Percentiles rank a stretch among this genome's conserved stretches.
Evolutionary conservation across 2,888 invertebrate species (phyloP).

Genomic region (Hypomecis punctinalis): DNA sequence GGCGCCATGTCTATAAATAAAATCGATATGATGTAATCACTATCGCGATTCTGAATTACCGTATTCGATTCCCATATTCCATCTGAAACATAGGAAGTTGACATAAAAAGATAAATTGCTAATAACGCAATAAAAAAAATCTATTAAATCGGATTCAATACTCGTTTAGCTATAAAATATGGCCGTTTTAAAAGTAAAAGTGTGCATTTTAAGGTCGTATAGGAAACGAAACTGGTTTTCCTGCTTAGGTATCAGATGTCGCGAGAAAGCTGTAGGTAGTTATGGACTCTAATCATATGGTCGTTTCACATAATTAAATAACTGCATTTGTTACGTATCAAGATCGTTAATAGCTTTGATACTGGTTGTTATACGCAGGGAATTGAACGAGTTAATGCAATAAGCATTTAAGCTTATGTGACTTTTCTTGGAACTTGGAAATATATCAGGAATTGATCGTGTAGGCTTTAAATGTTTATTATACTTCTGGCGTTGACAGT

Average conservation of each 20-base stretch:
- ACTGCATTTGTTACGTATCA: conserved; percentile 2
- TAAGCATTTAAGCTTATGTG: not conserved
- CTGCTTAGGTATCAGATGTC: conserved; percentile 33
- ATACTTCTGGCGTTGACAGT: no score
- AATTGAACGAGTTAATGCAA: not conserved
- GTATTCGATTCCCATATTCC: not conserved
- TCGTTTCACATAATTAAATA: conserved; percentile 12
- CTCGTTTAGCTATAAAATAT: conserved; percentile 10
- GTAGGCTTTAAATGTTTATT: conserved; percentile 4
- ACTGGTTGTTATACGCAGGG: conserved; percentile 13
- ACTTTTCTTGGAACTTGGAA: not conserved
- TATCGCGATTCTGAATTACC: conserved; percentile 1
- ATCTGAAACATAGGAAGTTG: conserved; percentile 5
- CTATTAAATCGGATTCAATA: conserved; percentile 5
- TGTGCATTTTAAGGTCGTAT: conserved; percentile 32
- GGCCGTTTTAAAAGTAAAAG: conserved; percentile 49
- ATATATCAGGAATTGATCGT: conserved; percentile 2
- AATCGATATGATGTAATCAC: conserved; percentile 3
- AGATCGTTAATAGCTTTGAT: conserved; percentile 9
- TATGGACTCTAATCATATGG: conserved; percentile 10
- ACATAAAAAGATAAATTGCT: conserved; percentile 9
- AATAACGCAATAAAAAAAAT: conserved; percentile 3
- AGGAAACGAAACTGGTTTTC: conserved; percentile 27
- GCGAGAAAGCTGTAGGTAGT: conserved; percentile 44
- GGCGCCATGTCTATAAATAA: conserved; percentile 6